Evolutionary conservation across 2,113 vertebrate genomes (phyloP), one percentile per base, ranked within the genome.

Genomic region (Cathartes aura): DNA sequence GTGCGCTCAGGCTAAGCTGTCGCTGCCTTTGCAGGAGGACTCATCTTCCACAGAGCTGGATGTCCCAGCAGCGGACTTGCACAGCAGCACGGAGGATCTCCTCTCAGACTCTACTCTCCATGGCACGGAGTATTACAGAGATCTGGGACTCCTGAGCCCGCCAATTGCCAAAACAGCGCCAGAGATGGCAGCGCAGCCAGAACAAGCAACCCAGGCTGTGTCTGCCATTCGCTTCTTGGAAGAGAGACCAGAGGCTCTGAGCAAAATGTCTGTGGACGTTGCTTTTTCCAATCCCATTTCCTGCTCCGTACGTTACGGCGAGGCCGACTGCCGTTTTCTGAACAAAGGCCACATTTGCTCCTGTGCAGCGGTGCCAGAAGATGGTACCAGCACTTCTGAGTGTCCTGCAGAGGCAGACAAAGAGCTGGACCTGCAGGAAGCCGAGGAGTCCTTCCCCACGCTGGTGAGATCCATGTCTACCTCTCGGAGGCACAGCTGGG

Each of bases 401-500:
- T 10, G 40, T 52, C 66, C 63, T 48, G 34, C 34, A 60, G 52
- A n/a, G 10, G 38, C 75, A 15, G 48, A 15, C 27, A 15, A 50
- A 2, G 70, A 32, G 21, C 78, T 38, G 43, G 60, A n/a, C 15
- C 43, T 16, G 18, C 53, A 9, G 8, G 98, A 98, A 15, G 87
- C 21, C 3, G 83, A 98, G 45, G 98, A 98, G 6, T 97, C 96
- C 64, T 98, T 99, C 50, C 99, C 98, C n/a, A 98, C 97, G 0
- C 89, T 99, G 29, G 98, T 98, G 29, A 97, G 98, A 62, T 98
- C 99, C 4, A 98, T 98, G 98, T 98, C 98, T 15, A 98, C 98
- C 4, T 98, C 98, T 4, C 98, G 98, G 29, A 98, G 99, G 82
- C 99, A 99, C 98, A 99, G 99, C 98, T 99, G 98, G 99, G 99